Evolutionary conservation across 1,140 invertebrate genomes (phyloP), one percentile per base, ranked within the genome.

Genomic region (Scaptodrosophila lebanonensis): DNA sequence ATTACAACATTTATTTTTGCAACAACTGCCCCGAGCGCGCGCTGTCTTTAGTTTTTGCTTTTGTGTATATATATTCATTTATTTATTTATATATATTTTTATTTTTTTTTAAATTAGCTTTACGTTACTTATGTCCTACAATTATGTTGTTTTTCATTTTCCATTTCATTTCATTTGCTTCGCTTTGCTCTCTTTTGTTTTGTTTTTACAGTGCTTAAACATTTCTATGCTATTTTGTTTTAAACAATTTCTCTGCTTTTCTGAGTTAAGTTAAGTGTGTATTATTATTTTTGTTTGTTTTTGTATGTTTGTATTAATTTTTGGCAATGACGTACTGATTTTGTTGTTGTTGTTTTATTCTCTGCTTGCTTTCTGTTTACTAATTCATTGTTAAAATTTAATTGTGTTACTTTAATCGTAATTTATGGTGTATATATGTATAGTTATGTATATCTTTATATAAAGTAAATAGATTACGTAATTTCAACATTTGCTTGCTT

Each of bases 401-500:
- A 60, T 68, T 54, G 43, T 61, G 51, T 67, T 73, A 61, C 71
- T 63, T 70, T 64, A 62, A 43, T 43, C 58, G 61, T 65, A 77
- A 65, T 39, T 72, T 79, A 66, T 71, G 57, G 66, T 77, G 64
- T 71, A 58, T 71, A 71, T 66, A 49, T 61, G 53, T 71, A 76
- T 66, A 70, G 29, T 61, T 45, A 47, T 76, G 56, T 66, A 67
- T 71, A 57, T 73, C 56, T 73, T 48, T 68, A 59, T 79, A 69
- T 77, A 77, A 77, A 77, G 73, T 77, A 77, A 77, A 79, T 77
- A 77, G 68, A 79, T 77, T 77, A 77, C 73, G 73, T 79, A 77
- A 79, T 77, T 77, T 68, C 68, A 77, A 77, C 68, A 79, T 56
- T 54, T 44, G 40, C 53, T 58, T 76, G 58, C 65, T 45, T 51